Percentiles rank a stretch among this genome's conserved stretches.
Evolutionary conservation across 1,140 invertebrate genomes (phyloP).

Genomic region (Adoxophyes honmai): DNA sequence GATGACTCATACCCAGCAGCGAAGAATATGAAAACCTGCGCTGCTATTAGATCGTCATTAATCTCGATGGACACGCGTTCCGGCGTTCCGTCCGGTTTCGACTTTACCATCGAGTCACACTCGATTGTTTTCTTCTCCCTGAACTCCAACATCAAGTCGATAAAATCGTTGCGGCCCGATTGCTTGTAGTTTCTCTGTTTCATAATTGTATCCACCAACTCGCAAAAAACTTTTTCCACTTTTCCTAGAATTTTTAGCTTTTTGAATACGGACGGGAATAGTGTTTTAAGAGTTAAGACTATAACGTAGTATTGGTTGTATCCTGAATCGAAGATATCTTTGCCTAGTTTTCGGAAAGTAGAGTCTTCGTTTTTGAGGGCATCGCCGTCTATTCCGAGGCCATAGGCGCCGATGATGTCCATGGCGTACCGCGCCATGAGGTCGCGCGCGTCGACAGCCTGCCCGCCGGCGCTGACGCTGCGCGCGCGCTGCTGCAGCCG

Average conservation of each 20-base stretch:
- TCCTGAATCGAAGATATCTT: slow-evolving; percentile 32
- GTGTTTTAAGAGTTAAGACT: too few relatives aligned
- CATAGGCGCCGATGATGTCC: too few relatives aligned
- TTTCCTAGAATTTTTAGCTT: slow-evolving; percentile 48
- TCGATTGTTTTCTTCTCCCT: slow-evolving; percentile 27
- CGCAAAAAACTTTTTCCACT: too few relatives aligned
- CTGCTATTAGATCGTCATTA: slow-evolving; percentile 42
- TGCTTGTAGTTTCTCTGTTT: slow-evolving; percentile 45
- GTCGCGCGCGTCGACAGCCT: too few relatives aligned
- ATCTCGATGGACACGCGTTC: slow-evolving; percentile 16
- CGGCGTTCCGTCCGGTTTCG: slow-evolving; percentile 16
- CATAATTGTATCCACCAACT: slow-evolving; percentile 39
- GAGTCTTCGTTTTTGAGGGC: slow-evolving; percentile 53
- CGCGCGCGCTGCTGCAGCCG: too few relatives aligned
- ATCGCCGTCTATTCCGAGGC: too few relatives aligned
- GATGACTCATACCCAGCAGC: slow-evolving; percentile 72
- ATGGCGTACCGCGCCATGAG: too few relatives aligned
- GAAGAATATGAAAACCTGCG: slow-evolving; percentile 75
- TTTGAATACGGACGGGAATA: not conserved
- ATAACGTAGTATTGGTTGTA: not conserved
- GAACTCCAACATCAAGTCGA: slow-evolving; percentile 73
- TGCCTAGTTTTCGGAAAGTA: slow-evolving; percentile 60
- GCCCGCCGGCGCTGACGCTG: too few relatives aligned
- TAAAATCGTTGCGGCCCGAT: slow-evolving; percentile 70
- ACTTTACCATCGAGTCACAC: slow-evolving; percentile 38